These are phyloP conservation scores for Limnephilus lunatus DNA, from an alignment of 2,888 invertebrate species.

Conservation along the genomic window DNA sequence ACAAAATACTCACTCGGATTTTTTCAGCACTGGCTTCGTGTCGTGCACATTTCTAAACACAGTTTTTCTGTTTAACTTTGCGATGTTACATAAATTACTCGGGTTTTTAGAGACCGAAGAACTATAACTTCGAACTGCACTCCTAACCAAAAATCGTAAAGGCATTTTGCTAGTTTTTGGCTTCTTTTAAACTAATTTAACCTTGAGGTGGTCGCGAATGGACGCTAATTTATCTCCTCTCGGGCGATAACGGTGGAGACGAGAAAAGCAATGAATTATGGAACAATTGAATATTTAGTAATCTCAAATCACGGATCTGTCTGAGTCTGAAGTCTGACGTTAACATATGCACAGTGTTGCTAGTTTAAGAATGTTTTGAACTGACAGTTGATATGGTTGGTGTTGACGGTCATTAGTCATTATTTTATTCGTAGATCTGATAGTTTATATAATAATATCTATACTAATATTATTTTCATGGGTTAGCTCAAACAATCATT, in stretches of 20 bases:
- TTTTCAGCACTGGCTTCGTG: constrained; percentile 50
- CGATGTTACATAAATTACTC: constrained; percentile 53
- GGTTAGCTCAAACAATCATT: not conserved
- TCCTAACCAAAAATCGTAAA: constrained; percentile 56
- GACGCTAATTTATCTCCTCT: not conserved
- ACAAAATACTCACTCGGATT: constrained; percentile 53
- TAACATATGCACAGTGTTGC: not conserved
- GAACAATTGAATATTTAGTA: constrained; percentile 13
- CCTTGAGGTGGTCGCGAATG: not conserved
- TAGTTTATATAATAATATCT: no score
- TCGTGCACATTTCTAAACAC: constrained; percentile 48
- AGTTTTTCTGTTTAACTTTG: constrained; percentile 39
- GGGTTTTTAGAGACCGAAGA: not conserved
- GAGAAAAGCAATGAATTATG: constrained; percentile 23
- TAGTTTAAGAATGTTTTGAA: not conserved
- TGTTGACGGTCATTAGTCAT: no score
- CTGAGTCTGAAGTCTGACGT: constrained; percentile 34
- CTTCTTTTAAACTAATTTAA: not conserved
- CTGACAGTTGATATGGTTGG: not conserved
- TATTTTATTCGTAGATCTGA: no score
- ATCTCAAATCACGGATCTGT: constrained; percentile 3
- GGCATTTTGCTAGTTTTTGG: constrained; percentile 43
- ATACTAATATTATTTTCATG: not conserved
- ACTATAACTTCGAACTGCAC: constrained; percentile 41
- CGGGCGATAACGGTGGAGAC: not conserved